Percentiles rank a stretch among this genome's conserved stretches.
Conservation (phyloP, 2,888 invertebrate species). For the Synergus itoensis region DNA sequence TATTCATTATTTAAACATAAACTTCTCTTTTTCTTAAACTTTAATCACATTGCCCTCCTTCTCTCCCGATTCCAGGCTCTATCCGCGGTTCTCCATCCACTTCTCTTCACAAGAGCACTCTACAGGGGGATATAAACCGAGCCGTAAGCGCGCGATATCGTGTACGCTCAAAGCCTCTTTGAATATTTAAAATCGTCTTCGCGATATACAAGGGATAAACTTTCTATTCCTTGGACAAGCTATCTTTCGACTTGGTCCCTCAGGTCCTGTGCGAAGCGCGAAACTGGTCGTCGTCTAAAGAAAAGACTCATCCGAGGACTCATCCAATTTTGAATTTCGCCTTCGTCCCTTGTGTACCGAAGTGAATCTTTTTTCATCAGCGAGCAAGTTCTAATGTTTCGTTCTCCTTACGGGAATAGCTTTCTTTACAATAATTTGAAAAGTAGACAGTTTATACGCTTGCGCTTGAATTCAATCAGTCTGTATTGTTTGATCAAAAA, state of each 20-base stretch:
- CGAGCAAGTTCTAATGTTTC: constrained; percentile 8
- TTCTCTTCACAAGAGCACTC: constrained; percentile 18
- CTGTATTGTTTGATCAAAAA: too few species aligned
- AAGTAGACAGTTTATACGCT: neutral
- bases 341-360: constrained; percentile 56
- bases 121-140: constrained; percentile 40
- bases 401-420: neutral
- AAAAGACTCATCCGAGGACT: constrained; percentile 60
- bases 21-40: neutral
- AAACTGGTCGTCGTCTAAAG: constrained; percentile 46
- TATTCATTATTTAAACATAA: neutral
- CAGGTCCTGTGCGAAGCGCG: constrained; percentile 22
- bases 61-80: neutral
- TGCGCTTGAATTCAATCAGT: neutral
- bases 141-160: constrained; percentile 55
- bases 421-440: neutral
- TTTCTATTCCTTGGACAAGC: constrained; percentile 47
- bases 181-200: constrained; percentile 61
- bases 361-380: constrained; percentile 60
- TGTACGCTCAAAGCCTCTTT: constrained; percentile 51
- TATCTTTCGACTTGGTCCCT: constrained; percentile 9
- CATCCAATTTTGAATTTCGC: constrained; percentile 60
- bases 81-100: constrained; percentile 28
- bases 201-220: constrained; percentile 53
- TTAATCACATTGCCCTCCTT: constrained; percentile 1